Conservation (phyloP, 2,797 vertebrate genomes). For the Macrochelys suwanniensis region DNA sequence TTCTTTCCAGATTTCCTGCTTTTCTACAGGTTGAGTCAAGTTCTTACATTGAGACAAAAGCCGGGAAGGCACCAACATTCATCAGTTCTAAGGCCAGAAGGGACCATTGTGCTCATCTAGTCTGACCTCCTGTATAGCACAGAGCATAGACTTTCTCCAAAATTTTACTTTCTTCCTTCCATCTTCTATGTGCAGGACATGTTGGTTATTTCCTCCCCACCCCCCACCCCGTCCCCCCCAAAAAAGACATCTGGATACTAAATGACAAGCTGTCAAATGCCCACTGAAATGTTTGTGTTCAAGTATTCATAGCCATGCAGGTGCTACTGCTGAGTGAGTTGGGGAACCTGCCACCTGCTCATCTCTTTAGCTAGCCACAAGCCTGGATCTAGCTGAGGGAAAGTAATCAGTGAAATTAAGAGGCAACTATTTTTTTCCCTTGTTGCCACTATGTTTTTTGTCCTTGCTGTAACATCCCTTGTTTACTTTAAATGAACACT, state of each 20-base stretch:
- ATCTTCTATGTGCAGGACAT: fast-evolving
- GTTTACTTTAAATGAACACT: background rate
- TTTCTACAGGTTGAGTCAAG: background rate
- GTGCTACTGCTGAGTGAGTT: fast-evolving
- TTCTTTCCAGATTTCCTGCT: background rate
- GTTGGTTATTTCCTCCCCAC: background rate
- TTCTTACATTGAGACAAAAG: background rate
- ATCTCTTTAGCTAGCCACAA: fast-evolving
- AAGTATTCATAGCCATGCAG: fast-evolving
- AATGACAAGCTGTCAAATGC: background rate
- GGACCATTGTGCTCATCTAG: background rate
- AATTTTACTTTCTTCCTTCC: background rate
- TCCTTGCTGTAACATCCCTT: background rate
- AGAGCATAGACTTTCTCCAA: background rate
- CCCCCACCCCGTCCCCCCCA: background rate
- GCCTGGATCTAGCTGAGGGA: too few relatives aligned
- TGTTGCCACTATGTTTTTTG: background rate
- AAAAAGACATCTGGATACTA: background rate
- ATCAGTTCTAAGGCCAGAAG: background rate
- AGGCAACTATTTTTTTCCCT: background rate
- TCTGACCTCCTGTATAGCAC: background rate
- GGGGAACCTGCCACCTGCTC: fast-evolving
- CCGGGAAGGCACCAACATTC: background rate
- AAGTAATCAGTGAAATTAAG: background rate
- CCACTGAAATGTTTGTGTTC: fast-evolving